Evolutionary conservation across 2,888 invertebrate genomes (phyloP), one percentile per base, ranked within the genome.

Genomic region (Scelioninae gen. 2): DNA sequence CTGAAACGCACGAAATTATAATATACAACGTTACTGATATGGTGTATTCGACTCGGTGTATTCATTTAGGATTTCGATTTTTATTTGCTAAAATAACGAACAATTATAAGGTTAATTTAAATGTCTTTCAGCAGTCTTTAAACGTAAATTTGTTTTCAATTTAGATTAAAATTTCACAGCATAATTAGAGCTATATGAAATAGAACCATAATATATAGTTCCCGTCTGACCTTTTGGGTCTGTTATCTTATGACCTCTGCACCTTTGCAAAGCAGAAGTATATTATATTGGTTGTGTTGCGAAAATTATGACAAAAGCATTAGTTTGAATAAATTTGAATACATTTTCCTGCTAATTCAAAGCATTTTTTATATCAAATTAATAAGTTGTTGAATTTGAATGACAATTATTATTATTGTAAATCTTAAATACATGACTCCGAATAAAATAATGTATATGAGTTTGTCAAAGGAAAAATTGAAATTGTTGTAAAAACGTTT

Each of bases 231-330:
- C 48, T 25, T 39, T 61, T 39, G 28, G 39, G 5, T 48, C 2
- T 28, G 31, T 48, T 61, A 61, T 61, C 61, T 15, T 16, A 15
- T 41, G 50, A 50, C 28, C 61, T 61, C n/a, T 41, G 13, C 35
- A 28, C 48, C 60, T 35, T 46, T 28, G 33, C 13, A 10, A 19
- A 43, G 10, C 48, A 50, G 31, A 61, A 28, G 39, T 45, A 10
- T 45, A 35, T 11, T 15, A n/a, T 18, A 50, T 37, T 22, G 35
- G 35, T 52, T 37, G 52, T 37, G 35, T 19, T 52, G 31, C 11
- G 35, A 19, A 35, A 35, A 37, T 37, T 52, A 52, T 1, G 9
- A 3, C 11, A 7, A 10, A 48, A 48, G 18, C 15, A 10, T 31
- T n/a, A 19, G 13, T 37, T 37, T 19, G 15, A 52, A 10, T 19